Evolutionary conservation across 2,888 invertebrate genomes (phyloP).

Genomic region (Platycheirus rosarum): DNA sequence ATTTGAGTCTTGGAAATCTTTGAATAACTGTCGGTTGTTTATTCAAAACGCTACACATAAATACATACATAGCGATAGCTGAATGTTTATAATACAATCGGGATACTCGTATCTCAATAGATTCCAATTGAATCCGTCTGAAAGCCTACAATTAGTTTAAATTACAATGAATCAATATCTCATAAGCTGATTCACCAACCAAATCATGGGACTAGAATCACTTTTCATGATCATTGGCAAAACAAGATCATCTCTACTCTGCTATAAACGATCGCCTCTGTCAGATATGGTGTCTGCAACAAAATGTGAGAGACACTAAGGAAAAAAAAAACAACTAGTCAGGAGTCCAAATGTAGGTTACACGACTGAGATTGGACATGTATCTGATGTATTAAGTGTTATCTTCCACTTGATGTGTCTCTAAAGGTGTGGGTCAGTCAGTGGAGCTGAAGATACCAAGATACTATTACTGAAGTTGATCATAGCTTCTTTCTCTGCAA

Average conservation of each 20-base stretch:
- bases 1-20: too few relatives aligned
- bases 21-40: too few relatives aligned
- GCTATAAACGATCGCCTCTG: neutral
- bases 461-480: neutral
- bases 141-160: too few relatives aligned
- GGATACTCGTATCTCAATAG: too few relatives aligned
- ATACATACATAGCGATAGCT: too few relatives aligned
- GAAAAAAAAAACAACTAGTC: neutral
- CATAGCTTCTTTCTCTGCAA: slow-evolving; percentile 11
- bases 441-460: neutral
- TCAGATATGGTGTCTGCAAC: slow-evolving; percentile 5
- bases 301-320: neutral
- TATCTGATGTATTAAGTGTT: neutral
- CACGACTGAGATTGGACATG: neutral
- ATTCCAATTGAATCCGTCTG: too few relatives aligned
- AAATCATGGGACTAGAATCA: too few relatives aligned
- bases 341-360: slow-evolving; percentile 12
- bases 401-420: slow-evolving; percentile 12
- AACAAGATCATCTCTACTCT: slow-evolving; percentile 8
- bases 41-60: too few relatives aligned
- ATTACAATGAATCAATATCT: too few relatives aligned
- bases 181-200: too few relatives aligned
- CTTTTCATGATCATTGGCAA: neutral
- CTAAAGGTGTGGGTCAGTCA: slow-evolving; percentile 19
- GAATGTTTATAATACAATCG: too few relatives aligned